phyloP scores from a whole-genome alignment of 2,113 vertebrate species.

The Willisornis vidua region DNA sequence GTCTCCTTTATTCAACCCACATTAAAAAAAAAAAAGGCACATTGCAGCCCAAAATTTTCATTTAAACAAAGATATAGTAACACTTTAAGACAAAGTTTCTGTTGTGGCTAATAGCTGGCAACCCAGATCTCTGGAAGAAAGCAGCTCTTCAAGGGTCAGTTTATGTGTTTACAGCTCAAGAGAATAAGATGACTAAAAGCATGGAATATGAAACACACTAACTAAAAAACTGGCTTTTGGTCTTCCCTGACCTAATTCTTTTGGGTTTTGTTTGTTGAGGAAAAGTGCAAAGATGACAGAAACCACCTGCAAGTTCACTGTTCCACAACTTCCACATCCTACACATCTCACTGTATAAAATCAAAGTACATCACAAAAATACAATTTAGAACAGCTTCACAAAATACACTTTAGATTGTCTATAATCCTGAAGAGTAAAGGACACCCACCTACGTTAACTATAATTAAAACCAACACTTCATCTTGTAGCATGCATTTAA shows the following conservation, averaged over 20 bases:
- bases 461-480: not conserved
- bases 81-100: not conserved
- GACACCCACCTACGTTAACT: not conserved
- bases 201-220: not conserved
- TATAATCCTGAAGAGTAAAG: not conserved
- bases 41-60: not conserved
- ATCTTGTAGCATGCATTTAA: not conserved
- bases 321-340: not conserved
- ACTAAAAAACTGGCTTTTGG: not conserved
- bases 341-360: not conserved
- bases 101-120: not conserved
- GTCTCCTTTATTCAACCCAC: not conserved
- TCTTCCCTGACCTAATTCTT: not conserved
- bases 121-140: not conserved
- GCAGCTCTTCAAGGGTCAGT: not conserved
- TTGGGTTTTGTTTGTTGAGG: not conserved
- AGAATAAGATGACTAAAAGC: not conserved
- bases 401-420: not conserved
- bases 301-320: not conserved
- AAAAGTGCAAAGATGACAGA: not conserved
- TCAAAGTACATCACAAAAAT: not conserved
- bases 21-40: not conserved
- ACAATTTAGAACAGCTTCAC: not conserved
- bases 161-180: not conserved
- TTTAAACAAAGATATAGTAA: not conserved